Percentiles rank a stretch among this genome's conserved stretches.
Evolutionary conservation across 2,888 invertebrate genomes (phyloP).

Genomic region (Melipona bicolor): DNA sequence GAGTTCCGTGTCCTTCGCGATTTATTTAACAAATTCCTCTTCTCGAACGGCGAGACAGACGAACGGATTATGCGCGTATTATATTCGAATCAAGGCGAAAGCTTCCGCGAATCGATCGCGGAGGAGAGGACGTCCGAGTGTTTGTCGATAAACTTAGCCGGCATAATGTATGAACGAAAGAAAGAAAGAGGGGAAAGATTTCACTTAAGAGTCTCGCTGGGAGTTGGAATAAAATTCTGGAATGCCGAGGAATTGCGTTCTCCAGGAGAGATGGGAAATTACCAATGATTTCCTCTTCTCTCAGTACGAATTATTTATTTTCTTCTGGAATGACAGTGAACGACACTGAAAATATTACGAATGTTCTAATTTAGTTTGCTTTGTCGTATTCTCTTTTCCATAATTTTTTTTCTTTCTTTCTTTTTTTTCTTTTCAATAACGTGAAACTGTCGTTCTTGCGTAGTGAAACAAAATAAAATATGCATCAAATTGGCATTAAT

Average conservation of each 20-base stretch:
- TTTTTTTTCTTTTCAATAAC: not conserved
- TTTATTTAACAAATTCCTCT: slow-evolving; percentile 13
- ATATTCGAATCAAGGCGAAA: slow-evolving; percentile 11
- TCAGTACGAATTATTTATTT: not conserved
- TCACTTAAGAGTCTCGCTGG: slow-evolving; percentile 6
- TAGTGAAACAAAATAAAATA: not conserved
- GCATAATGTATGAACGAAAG: slow-evolving; percentile 9
- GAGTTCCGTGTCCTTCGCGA: slow-evolving; percentile 14
- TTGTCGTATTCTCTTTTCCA: not conserved
- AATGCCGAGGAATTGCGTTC: not conserved
- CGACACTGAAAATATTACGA: not conserved
- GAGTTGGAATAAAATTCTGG: slow-evolving; percentile 1
- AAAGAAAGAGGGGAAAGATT: not conserved
- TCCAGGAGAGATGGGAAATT: not conserved
- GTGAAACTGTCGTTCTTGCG: not conserved
- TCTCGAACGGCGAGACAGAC: too few relatives aligned
- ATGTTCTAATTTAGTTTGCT: not conserved
- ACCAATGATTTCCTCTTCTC: not conserved
- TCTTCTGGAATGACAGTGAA: too few relatives aligned
- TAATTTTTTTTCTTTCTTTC: not conserved
- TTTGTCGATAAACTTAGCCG: slow-evolving; percentile 8
- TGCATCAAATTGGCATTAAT: not conserved
- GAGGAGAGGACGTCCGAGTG: not conserved
- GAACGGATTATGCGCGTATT: slow-evolving; percentile 21
- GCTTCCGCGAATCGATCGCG: not conserved